phyloP scores from a whole-genome alignment of 2,113 vertebrate genomes.

The Pachypanchax playfairii region DNA sequence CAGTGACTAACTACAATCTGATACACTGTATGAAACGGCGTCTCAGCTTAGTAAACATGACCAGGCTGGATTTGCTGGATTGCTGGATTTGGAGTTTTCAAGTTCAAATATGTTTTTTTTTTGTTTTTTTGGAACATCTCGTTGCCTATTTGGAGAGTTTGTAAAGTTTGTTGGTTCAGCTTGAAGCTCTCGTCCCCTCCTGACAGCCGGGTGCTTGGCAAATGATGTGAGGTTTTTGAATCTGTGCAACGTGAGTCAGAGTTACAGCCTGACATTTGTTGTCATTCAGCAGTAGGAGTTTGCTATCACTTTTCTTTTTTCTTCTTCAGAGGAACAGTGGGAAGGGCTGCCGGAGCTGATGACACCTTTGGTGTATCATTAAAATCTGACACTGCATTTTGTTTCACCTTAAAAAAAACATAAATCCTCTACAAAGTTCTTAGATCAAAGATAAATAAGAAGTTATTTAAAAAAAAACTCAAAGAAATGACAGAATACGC shows the following conservation, averaged over 20 bases:
- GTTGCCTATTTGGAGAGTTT: constrained; percentile 50
- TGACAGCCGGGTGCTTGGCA: constrained; percentile 41
- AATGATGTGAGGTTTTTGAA: constrained; percentile 57
- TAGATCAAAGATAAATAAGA: not conserved
- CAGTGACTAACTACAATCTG: not conserved
- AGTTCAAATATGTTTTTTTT: constrained; percentile 21
- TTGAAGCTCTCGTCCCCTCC: constrained; percentile 30
- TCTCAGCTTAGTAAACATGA: constrained; percentile 15
- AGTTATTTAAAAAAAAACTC: not conserved
- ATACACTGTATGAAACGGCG: constrained; percentile 5
- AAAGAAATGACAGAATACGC: too few relatives aligned
- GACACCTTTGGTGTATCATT: constrained; percentile 8
- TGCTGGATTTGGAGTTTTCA: constrained; percentile 42
- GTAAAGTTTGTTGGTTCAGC: constrained; percentile 50
- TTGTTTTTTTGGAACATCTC: not conserved
- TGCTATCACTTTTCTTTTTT: constrained; percentile 51
- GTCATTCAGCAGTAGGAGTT: constrained; percentile 57
- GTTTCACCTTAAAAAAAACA: too few relatives aligned
- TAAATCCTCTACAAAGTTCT: too few relatives aligned
- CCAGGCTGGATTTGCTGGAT: constrained; percentile 13
- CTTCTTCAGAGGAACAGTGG: constrained; percentile 28
- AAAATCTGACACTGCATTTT: constrained; percentile 28
- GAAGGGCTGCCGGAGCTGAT: constrained; percentile 37
- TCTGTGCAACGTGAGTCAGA: constrained; percentile 48
- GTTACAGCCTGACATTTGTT: constrained; percentile 54